Conservation (phyloP, 2,797 vertebrate genomes). For the Argyrosomus regius region DNA sequence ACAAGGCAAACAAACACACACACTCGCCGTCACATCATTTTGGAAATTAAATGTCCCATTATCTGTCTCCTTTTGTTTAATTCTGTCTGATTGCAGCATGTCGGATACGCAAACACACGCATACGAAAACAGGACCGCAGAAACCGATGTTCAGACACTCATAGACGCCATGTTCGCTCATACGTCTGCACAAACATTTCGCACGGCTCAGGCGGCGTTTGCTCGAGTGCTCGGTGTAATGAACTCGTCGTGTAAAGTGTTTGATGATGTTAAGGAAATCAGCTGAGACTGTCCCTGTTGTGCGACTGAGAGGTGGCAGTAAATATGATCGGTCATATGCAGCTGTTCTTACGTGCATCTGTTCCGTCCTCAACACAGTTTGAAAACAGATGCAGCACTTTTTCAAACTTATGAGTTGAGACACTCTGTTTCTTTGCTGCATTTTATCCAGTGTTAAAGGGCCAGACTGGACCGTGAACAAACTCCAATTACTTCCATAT, state of each 20-base stretch:
- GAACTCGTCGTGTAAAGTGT: conserved; percentile 40
- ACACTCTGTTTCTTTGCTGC: not conserved
- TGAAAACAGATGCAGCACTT: not conserved
- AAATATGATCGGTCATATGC: conserved; percentile 29
- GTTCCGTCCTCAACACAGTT: not conserved
- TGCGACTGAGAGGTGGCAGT: conserved; percentile 7
- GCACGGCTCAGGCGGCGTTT: conserved; percentile 21
- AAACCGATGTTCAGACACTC: conserved; percentile 15
- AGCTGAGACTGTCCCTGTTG: conserved; percentile 41
- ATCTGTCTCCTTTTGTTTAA: conserved; percentile 58
- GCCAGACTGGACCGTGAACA: conserved; percentile 2
- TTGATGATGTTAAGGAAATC: conserved; percentile 55
- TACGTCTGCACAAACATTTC: conserved; percentile 10
- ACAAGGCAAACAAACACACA: not conserved
- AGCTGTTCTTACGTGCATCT: conserved; percentile 38
- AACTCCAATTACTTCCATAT: conserved; percentile 32
- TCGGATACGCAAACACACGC: conserved; percentile 47
- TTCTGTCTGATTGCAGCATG: conserved; percentile 58
- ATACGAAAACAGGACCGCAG: not conserved
- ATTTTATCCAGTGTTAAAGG: conserved; percentile 12
- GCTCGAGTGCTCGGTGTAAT: conserved; percentile 48
- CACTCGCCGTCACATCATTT: conserved; percentile 28
- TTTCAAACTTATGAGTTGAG: not conserved
- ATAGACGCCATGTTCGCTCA: not conserved
- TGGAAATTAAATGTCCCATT: conserved; percentile 57